A percentile compares a stretch with the other conserved stretches of the same genome.
Evolutionary conservation across 1,140 invertebrate genomes (phyloP).

Genomic region (Cydia strobilella): DNA sequence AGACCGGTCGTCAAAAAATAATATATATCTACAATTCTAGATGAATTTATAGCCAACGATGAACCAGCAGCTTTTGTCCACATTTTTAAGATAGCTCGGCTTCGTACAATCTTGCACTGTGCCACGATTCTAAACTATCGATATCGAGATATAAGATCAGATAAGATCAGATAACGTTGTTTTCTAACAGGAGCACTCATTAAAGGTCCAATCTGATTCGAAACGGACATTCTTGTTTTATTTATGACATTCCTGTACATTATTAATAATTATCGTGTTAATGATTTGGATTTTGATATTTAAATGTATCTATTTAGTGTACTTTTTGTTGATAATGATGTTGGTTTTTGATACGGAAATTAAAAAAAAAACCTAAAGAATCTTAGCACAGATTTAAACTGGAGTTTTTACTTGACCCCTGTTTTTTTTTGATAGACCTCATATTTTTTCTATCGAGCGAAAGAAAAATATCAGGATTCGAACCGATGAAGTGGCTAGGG

Average conservation of each 20-base stretch:
- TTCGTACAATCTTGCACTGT: constrained; percentile 5
- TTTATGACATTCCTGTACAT: not conserved
- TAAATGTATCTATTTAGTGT: not conserved
- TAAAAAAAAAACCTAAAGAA: too few relatives aligned
- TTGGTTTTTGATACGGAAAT: not conserved
- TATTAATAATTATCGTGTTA: not conserved
- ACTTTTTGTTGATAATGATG: not conserved
- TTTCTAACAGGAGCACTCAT: constrained; percentile 24
- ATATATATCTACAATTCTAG: too few relatives aligned
- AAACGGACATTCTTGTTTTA: not conserved
- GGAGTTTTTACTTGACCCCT: too few relatives aligned
- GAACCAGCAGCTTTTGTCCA: too few relatives aligned
- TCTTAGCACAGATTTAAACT: too few relatives aligned
- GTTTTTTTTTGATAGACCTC: too few relatives aligned
- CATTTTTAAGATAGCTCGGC: not conserved
- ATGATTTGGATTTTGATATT: not conserved
- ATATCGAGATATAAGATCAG: constrained; percentile 24
- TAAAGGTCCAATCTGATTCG: not conserved
- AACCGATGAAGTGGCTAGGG: too few relatives aligned
- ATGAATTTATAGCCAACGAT: too few relatives aligned
- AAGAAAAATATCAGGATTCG: too few relatives aligned
- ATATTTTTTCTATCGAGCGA: too few relatives aligned
- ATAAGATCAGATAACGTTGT: constrained; percentile 24
- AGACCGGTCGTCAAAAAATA: too few relatives aligned
- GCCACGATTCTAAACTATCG: not conserved